Base-by-base conservation (phyloP, 2,113 vertebrate species). In the Carassius auratus region DNA sequence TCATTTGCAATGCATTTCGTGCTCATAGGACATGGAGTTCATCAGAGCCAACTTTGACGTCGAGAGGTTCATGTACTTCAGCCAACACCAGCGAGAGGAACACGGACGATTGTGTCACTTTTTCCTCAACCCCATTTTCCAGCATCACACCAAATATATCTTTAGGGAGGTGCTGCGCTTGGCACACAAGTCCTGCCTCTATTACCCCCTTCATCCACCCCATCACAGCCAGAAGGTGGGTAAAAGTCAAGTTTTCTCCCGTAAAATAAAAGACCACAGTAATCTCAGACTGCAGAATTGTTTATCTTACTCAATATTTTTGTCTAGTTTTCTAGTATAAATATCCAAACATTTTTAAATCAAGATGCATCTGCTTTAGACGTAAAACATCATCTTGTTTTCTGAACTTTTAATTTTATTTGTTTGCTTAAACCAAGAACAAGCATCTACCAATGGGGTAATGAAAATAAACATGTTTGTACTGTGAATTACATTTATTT, bases 51-150 rank as follows among this genome's bases (percentile, higher is more conserved):
- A 95, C 91, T 99, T 96, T 93, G 95, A 96, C 90, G 93, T 98
- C 1, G 98, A 99, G 90, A 95, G 95, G 88, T 99, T 99, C 89
- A 95, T 99, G 91, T 91, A 96, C 87, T 98, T 96, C 90, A 94
- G 90, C 89, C 89, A 95, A 30, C 91, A 98, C 87, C 87, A 93
- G 89, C 88, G 59, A 0, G 94, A 97, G 61, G 97, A 99, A 69
- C 97, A 99, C 7, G 97, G 94, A 1, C 95, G 90, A 78, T 86
- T 99, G 1, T 91, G 91, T 78, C 97, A 98, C 89, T 96, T 97
- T 52, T 89, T 93, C 76, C 89, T 99, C 83, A 94, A 92, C 68
- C 95, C 95, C 8, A 77, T 90, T 87, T 96, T 96, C 91, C 94
- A 88, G 50, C 95, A 93, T 89, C 94, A 95, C 83, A 87, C 93